Base-by-base conservation (phyloP, 2,888 invertebrate species). In the Tinea trinotella region DNA sequence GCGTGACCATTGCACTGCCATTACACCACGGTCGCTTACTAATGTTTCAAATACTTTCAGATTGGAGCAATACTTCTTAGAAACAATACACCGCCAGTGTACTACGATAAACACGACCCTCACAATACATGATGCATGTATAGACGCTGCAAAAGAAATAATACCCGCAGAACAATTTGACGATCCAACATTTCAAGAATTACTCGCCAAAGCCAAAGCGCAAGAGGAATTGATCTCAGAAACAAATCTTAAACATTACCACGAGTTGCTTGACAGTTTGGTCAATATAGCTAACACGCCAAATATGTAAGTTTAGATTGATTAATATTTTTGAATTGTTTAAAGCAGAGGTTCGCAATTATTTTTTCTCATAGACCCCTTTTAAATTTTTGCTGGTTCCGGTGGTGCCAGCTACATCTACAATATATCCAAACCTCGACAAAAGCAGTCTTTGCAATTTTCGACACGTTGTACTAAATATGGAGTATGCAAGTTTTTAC, bases 51-150 rank as follows among this genome's bases (percentile, higher is more conserved):
- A n/a, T n/a, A n/a, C n/a, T 50, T 61, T 9, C 64, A 89, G 88
- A 63, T 63, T 90, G 57, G 89, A 91, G 58, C 88, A 89, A 59
- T 74, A 71, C 0, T 73, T 91, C 54, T 72, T 82, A 40, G 89
- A 89, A 1, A 66, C 77, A 0, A 75, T 92, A 0, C 87, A 88
- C 55, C 88, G 89, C 20, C 80, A 85, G 59, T 91, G 91, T 65
- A 89, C 89, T 0, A 89, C 91, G 0, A 87, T 90, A 12, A 88
- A 90, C 54, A 90, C 92, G 1, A 81, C 86, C 2, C 68, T 89
- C 0, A 73, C 84, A 13, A 78, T 92, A 57, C 82, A 90, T 0
- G 80, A 88, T 1, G 63, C 64, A 0, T 87, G 88, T 10, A 64
- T 91, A 2, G 66, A 76, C 1, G 70, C 80, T 0, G 91, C 90